Evolutionary conservation across 2,888 invertebrate genomes (phyloP), one percentile per base, ranked within the genome.

Genomic region (Drosophila mimetica): DNA sequence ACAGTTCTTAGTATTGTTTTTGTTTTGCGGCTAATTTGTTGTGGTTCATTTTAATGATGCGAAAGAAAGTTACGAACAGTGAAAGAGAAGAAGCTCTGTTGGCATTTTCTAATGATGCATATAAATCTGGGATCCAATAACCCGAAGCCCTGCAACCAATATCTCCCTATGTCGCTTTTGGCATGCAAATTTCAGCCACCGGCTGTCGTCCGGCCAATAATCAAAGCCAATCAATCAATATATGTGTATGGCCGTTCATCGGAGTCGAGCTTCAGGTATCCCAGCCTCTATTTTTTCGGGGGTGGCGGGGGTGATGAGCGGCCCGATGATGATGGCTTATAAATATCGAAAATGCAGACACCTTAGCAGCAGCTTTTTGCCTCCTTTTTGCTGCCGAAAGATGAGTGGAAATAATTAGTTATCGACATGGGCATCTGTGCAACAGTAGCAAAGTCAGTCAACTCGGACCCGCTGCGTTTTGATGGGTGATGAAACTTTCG

Each of bases 41-140:
- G 61, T 42, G 66, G 64, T 60, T 71, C 51, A 64, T 73, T 80
- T 88, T 84, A 84, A 84, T 88, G 88, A 88, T 84, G 82, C 78
- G 70, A 88, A 88, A 84, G 84, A 86, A 84, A 84, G 86, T 82
- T 74, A 64, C 51, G 34, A 48, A 2, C 41, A 59, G 25, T n/a
- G 18, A 60, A 18, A 36, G n/a, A 60, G 14, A 14, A 42, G 42
- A 9, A 59, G 58, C 16, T 5, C 47, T 39, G 20, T 11, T 44
- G 67, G 54, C 32, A 72, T 59, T 73, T 82, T 87, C 88, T 83
- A 83, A 83, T 87, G 86, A 83, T 54, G 59, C 74, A 50, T 67
- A 74, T 74, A 59, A 72, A 71, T 71, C 71, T 61, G 11, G 42
- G 25, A 37, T 37, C 67, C 50, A 59, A 70, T 61, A 61, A 41